Evolutionary conservation across 2,113 vertebrate species (phyloP).

Genomic region (Gnathonemus longibarbis): DNA sequence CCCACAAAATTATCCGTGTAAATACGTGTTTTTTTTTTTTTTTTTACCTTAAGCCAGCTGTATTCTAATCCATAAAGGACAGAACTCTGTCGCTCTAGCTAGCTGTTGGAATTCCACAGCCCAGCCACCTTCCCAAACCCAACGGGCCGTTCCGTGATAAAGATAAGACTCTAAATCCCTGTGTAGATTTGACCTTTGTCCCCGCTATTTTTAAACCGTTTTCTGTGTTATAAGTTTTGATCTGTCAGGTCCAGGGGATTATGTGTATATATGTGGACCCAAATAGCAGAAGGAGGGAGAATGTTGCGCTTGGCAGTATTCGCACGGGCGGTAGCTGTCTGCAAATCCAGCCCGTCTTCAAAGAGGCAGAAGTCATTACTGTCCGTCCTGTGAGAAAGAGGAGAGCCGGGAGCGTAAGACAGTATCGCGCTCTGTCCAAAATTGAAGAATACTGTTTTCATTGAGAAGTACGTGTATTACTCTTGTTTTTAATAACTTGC

Average conservation of each 20-base stretch:
- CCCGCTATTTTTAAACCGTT: conserved; percentile 57
- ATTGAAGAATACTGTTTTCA: not conserved
- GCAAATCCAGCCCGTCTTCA: conserved; percentile 49
- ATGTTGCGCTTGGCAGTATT: conserved; percentile 54
- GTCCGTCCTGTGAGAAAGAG: not conserved
- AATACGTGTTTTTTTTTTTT: not conserved
- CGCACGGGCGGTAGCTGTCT: conserved; percentile 40
- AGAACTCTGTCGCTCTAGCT: not conserved
- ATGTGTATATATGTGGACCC: conserved; percentile 55
- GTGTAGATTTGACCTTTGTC: conserved; percentile 61
- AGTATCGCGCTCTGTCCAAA: not conserved
- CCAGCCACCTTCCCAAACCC: conserved; percentile 35
- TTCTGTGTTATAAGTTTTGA: conserved; percentile 40
- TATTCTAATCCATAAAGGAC: not conserved
- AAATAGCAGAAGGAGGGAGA: conserved; percentile 47
- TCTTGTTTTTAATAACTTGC: not conserved
- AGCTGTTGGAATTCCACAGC: conserved; percentile 13
- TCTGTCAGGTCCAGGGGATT: conserved; percentile 45
- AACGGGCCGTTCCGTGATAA: conserved; percentile 53
- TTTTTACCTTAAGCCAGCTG: not conserved
- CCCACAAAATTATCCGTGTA: conserved; percentile 10
- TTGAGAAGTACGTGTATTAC: not conserved
- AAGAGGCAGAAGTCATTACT: conserved; percentile 35
- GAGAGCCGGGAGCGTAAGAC: not conserved
- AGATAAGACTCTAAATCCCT: conserved; percentile 61